Conservation (phyloP, 2,888 invertebrate species). For the Plemyria rubiginata region DNA sequence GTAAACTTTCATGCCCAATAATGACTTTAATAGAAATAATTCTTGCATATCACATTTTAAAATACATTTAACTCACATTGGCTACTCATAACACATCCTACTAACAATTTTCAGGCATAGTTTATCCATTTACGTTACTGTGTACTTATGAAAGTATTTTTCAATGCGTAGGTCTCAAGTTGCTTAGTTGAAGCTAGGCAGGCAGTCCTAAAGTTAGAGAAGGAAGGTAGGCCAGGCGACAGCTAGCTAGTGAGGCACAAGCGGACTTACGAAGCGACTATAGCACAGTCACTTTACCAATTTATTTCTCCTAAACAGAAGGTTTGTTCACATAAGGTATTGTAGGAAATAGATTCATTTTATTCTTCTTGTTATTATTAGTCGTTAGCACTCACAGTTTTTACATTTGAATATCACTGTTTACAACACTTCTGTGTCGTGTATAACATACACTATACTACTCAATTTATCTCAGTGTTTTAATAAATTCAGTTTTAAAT, state of each 20-base stretch:
- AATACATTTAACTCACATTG: slow-evolving; percentile 10
- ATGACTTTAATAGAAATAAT: neutral
- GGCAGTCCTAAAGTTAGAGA: slow-evolving; percentile 74
- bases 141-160: slow-evolving; percentile 67
- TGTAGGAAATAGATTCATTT: slow-evolving; percentile 62
- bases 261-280: slow-evolving; percentile 71
- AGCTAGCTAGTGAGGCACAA: slow-evolving; percentile 78
- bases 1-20: neutral
- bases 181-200: slow-evolving; percentile 82
- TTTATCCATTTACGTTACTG: slow-evolving; percentile 34
- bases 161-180: slow-evolving; percentile 82
- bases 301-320: slow-evolving; percentile 62
- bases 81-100: slow-evolving; percentile 17
- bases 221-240: slow-evolving; percentile 72
- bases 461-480: slow-evolving; percentile 29
- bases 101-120: slow-evolving; percentile 30
- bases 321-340: slow-evolving; percentile 75
- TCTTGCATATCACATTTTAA: slow-evolving; percentile 6
- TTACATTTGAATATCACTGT: slow-evolving; percentile 61
- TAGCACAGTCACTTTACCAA: slow-evolving; percentile 58
- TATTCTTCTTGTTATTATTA: slow-evolving; percentile 56
- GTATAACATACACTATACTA: slow-evolving; percentile 24
- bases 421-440: slow-evolving; percentile 45
- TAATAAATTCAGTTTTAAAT: slow-evolving; percentile 33
- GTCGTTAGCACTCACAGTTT: slow-evolving; percentile 74